phyloP scores from a whole-genome alignment of 2,113 vertebrate species.

The Xiphophorus couchianus region DNA sequence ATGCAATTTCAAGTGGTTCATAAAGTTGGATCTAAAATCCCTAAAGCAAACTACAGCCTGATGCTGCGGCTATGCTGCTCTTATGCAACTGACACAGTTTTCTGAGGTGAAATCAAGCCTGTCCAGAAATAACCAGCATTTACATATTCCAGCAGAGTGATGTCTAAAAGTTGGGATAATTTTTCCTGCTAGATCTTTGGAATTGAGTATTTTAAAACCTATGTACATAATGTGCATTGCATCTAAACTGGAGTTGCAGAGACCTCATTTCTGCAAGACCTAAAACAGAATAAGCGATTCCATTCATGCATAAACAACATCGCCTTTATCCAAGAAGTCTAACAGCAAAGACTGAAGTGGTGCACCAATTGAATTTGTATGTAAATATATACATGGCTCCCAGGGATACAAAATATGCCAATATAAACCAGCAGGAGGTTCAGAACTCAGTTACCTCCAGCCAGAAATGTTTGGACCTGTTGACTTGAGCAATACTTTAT shows the following conservation, averaged over 20 bases:
- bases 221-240: not conserved
- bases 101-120: constrained; percentile 34
- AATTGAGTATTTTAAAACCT: constrained; percentile 51
- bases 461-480: too few relatives aligned
- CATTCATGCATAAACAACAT: constrained; percentile 39
- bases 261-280: constrained; percentile 16
- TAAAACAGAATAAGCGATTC: constrained; percentile 35
- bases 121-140: constrained; percentile 12
- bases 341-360: not conserved
- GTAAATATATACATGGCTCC: too few relatives aligned
- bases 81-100: constrained; percentile 69
- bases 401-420: too few relatives aligned
- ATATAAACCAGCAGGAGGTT: too few relatives aligned
- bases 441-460: too few relatives aligned
- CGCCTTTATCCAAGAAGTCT: constrained; percentile 12
- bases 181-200: constrained; percentile 9
- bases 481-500: too few relatives aligned
- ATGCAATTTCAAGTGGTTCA: not conserved
- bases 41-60: constrained; percentile 30
- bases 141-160: constrained; percentile 17
- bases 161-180: constrained; percentile 35
- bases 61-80: constrained; percentile 43
- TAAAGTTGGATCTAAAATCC: constrained; percentile 31
- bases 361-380: not conserved
- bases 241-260: constrained; percentile 1